phyloP scores from a whole-genome alignment of 2,888 invertebrate genomes.

The Blastobasis lacticolella region DNA sequence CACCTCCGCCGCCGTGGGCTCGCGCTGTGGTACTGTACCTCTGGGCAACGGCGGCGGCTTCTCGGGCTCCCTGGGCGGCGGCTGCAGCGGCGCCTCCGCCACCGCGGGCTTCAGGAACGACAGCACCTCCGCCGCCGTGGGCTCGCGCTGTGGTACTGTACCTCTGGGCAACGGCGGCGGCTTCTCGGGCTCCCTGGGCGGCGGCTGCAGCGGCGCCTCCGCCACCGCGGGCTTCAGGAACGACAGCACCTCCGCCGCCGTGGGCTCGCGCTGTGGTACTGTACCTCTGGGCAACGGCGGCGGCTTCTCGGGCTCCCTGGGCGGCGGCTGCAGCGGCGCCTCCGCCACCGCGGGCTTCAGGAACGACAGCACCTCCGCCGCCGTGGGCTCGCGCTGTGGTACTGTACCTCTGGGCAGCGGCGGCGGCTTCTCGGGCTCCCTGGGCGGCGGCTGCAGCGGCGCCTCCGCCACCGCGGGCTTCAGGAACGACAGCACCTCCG shows the following conservation, averaged over 20 bases:
- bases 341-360: conserved; percentile 80
- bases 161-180: no score
- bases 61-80: conserved; percentile 61
- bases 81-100: conserved; percentile 71
- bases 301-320: conserved; percentile 50
- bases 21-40: conserved; percentile 71
- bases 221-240: conserved; percentile 83
- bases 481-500: conserved; percentile 80
- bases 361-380: conserved; percentile 78
- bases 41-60: no score
- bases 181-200: conserved; percentile 56
- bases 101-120: conserved; percentile 82
- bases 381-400: conserved; percentile 76
- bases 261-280: no score
- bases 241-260: conserved; percentile 74
- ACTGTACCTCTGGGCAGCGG: conserved; percentile 70
- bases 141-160: no score
- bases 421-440: conserved; percentile 53
- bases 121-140: conserved; percentile 77
- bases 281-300: no score
- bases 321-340: conserved; percentile 73
- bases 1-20: conserved; percentile 78
- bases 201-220: conserved; percentile 73
- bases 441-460: conserved; percentile 71
- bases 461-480: conserved; percentile 78